phyloP scores from a whole-genome alignment of 1,140 invertebrate species.

The Drosophila miranda region DNA sequence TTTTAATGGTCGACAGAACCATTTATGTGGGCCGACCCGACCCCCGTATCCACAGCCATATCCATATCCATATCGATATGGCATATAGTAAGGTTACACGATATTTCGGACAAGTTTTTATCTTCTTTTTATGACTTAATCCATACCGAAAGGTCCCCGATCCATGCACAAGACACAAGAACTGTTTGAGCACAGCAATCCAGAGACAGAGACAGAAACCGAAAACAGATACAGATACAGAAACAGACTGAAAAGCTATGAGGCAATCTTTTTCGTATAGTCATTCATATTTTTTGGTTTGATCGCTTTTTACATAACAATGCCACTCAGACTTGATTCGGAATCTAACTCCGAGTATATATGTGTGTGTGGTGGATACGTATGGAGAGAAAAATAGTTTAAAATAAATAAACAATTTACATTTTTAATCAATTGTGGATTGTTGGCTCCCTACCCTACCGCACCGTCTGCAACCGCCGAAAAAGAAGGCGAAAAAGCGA shows the following conservation, averaged over 20 bases:
- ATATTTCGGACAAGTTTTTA: slow-evolving; percentile 77
- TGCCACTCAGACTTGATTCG: slow-evolving; percentile 13
- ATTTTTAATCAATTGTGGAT: slow-evolving; percentile 79
- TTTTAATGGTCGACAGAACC: slow-evolving; percentile 64
- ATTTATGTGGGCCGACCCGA: slow-evolving; percentile 56
- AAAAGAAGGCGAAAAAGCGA: slow-evolving; percentile 41
- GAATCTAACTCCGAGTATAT: neutral
- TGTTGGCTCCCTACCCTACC: slow-evolving; percentile 31
- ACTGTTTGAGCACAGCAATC: slow-evolving; percentile 22
- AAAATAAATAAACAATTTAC: slow-evolving; percentile 81
- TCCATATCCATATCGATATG: slow-evolving; percentile 8
- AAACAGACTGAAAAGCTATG: slow-evolving; percentile 36
- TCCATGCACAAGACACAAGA: slow-evolving; percentile 53
- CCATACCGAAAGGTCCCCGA: slow-evolving; percentile 68
- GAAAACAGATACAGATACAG: neutral
- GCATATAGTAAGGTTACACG: slow-evolving; percentile 38
- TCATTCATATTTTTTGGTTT: slow-evolving; percentile 72
- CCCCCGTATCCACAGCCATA: slow-evolving; percentile 21
- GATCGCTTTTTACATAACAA: slow-evolving; percentile 68
- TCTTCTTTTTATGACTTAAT: slow-evolving; percentile 78
- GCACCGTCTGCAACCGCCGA: slow-evolving; percentile 3
- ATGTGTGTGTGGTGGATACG: slow-evolving; percentile 4
- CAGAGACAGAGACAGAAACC: neutral
- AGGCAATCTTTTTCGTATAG: slow-evolving; percentile 78
- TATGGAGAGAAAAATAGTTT: slow-evolving; percentile 62